These are phyloP conservation scores for Brachionus sp. DNA, from an alignment of 1,140 invertebrate species.

Conservation along the genomic window DNA sequence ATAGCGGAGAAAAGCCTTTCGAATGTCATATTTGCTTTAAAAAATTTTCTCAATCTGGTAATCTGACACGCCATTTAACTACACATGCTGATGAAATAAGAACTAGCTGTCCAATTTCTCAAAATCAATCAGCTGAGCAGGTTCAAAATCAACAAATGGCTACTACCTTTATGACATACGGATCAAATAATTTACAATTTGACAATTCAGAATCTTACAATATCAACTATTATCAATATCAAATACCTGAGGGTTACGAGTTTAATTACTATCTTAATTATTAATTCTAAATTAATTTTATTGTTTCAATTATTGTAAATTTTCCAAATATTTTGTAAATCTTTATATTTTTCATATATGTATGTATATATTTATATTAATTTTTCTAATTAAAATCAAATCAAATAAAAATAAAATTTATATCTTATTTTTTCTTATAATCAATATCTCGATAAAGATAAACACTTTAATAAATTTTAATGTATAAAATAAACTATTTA, in stretches of 20 bases:
- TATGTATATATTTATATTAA: neutral
- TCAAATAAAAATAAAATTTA: neutral
- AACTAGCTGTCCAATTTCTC: neutral
- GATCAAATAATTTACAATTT: neutral
- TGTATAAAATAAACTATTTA: too few species aligned
- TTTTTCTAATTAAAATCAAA: neutral
- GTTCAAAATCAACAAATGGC: neutral
- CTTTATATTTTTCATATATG: neutral
- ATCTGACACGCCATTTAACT: slow-evolving; percentile 66
- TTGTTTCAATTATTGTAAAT: neutral
- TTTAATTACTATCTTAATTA: neutral
- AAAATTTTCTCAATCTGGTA: slow-evolving; percentile 68
- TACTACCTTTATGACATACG: neutral
- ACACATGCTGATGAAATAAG: slow-evolving; percentile 58
- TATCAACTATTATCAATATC: neutral
- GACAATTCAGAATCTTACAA: neutral
- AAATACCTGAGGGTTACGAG: neutral
- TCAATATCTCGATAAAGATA: too few species aligned
- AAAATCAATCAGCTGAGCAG: neutral
- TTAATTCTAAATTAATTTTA: neutral
- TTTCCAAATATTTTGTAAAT: neutral
- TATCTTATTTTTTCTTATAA: neutral
- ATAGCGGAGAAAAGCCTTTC: slow-evolving; percentile 92
- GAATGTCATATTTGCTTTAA: slow-evolving; percentile 65
- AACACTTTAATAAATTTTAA: too few species aligned